phyloP scores from a whole-genome alignment of 1,140 invertebrate genomes.

The Drosophila carrolli region DNA sequence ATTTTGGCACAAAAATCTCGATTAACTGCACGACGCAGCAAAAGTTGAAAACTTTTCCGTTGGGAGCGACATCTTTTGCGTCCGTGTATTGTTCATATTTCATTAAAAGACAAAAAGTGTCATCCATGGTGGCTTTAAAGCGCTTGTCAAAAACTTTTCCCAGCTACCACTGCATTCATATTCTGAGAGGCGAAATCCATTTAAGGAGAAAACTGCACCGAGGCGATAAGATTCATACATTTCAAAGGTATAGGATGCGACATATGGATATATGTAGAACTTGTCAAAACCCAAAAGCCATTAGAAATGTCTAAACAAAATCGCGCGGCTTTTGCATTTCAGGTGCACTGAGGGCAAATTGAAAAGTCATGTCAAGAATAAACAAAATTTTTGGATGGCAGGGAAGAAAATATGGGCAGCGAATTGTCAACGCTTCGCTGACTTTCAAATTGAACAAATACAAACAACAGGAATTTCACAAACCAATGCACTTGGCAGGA shows the following conservation, averaged over 20 bases:
- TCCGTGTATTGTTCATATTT: slow-evolving; percentile 56
- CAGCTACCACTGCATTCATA: slow-evolving; percentile 32
- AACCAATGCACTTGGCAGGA: slow-evolving; percentile 71
- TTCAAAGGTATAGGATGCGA: slow-evolving; percentile 3
- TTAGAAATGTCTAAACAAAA: slow-evolving; percentile 41
- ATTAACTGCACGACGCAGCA: slow-evolving; percentile 55
- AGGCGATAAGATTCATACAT: slow-evolving; percentile 54
- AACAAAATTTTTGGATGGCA: slow-evolving; percentile 15
- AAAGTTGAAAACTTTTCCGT: slow-evolving; percentile 60
- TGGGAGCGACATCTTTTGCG: slow-evolving; percentile 27
- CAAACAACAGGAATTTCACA: slow-evolving; percentile 77
- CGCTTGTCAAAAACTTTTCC: slow-evolving; percentile 73
- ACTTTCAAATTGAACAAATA: slow-evolving; percentile 50
- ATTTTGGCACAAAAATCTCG: slow-evolving; percentile 58
- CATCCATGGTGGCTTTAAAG: slow-evolving; percentile 66
- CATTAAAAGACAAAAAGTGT: slow-evolving; percentile 43
- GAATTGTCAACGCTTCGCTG: slow-evolving; percentile 63
- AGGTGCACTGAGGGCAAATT: slow-evolving; percentile 52
- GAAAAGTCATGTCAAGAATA: slow-evolving; percentile 70
- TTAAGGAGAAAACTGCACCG: slow-evolving; percentile 40
- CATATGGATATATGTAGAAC: slow-evolving; percentile 20
- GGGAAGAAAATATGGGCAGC: slow-evolving; percentile 34
- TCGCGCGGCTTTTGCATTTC: slow-evolving; percentile 26
- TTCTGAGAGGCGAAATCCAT: slow-evolving; percentile 25
- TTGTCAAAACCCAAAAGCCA: slow-evolving; percentile 38